Base-by-base conservation (phyloP, 2,797 vertebrate genomes). In the Dallia pectoralis region DNA sequence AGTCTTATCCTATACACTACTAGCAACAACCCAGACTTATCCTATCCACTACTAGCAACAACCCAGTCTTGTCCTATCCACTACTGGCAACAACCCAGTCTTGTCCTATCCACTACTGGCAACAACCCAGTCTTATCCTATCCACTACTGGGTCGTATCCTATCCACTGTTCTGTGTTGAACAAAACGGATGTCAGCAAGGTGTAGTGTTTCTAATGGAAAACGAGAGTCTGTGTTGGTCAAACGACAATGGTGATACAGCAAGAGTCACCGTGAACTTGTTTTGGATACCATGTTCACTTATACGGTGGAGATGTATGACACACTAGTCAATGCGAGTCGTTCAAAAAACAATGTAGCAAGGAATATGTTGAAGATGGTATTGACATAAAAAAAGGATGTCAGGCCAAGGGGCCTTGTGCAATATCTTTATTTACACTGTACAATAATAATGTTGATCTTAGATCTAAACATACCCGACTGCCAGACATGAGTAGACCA, bases 131-230 rank as follows among this genome's bases (percentile, higher is more conserved):
- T n/a, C n/a, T n/a, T n/a, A n/a, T n/a, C n/a, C n/a, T n/a, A n/a
- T n/a, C n/a, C n/a, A n/a, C n/a, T n/a, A n/a, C n/a, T n/a, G n/a
- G n/a, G n/a, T n/a, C n/a, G n/a, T 6, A 14, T 76, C 29, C 33
- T 33, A 30, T 19, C 19, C 44, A 27, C 51, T 14, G 19, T 14
- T 12, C 30, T 4, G 7, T 53, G 32, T 36, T 16, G 72, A 61
- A 67, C 87, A 84, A 86, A 88, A 68, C 85, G 85, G 85, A 88
- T 84, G 83, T 72, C 74, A 80, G 74, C 72, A 72, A 81, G 36
- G 27, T 72, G 22, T 59, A 2, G 6, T 0, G 69, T 72, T 70
- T 77, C 53, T 68, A 51, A 66, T 69, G 77, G 47, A 61, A 71
- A 75, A 69, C 19, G 32, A 59, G 48, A 63, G 49, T 2, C 36